Evolutionary conservation across 2,797 vertebrate genomes (phyloP), one percentile per base, ranked within the genome.

Genomic region (Darevskia mixta): DNA sequence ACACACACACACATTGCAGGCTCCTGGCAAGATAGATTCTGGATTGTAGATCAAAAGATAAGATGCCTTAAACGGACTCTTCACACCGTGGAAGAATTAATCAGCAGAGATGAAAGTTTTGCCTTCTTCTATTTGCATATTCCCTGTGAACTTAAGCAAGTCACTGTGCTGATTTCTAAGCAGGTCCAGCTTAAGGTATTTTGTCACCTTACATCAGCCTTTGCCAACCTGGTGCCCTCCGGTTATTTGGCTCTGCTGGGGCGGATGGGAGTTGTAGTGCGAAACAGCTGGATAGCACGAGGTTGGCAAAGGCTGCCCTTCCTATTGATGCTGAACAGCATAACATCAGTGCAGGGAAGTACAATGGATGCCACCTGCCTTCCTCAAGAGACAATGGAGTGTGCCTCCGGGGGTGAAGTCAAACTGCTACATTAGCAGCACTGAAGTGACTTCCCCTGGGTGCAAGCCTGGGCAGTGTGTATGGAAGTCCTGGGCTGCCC

Each of bases 21-120:
- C 87, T 93, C 71, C 82, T 83, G 91, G 87, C 75, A 92, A 89
- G 78, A 78, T 69, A 6, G 11, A 0, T 4, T 81, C 0, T 71
- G 4, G 72, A 29, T 17, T 0, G 29, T 35, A 77, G 64, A 43
- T 82, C 41, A 83, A 88, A 86, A 78, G 49, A 69, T 32, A 76
- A 82, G 43, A 71, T 8, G 41, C 61, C 55, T 18, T 77, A 67
- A 89, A 89, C 4, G 8, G 10, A 58, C 79, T 58, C 13, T 77
- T 77, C 66, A 41, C 23, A 38, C 25, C 17, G 45, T 13, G 8
- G 23, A 84, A 77, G 29, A 38, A 76, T 82, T 81, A 58, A 82
- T 85, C 45, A 81, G 64, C 25, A 38, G 49, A 79, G 32, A 80
- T 55, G 2, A 45, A 25, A 23, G 23, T 67, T 82, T 90, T 72